Evolutionary conservation across 2,797 vertebrate species (phyloP).

Genomic region (Nasua narica): DNA sequence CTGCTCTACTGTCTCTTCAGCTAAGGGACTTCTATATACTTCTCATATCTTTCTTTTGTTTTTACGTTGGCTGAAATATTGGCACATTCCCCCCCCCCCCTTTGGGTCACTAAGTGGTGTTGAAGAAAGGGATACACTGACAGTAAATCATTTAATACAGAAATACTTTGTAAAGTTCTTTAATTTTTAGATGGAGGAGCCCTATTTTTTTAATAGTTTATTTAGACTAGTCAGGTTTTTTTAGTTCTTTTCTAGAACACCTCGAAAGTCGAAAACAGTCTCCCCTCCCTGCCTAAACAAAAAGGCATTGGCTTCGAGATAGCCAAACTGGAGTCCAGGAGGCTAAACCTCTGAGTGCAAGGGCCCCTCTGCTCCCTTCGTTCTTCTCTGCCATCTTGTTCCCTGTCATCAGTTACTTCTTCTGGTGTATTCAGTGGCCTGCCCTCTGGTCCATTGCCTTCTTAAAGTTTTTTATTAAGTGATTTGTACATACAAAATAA

Average conservation of each 20-base stretch:
- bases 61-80: neutral
- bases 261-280: neutral
- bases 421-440: neutral
- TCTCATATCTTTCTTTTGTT: neutral
- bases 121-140: neutral
- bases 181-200: neutral
- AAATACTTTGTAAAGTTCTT: neutral
- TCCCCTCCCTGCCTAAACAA: accelerated
- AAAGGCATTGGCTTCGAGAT: neutral
- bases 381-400: neutral
- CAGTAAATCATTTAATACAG: neutral
- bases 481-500: neutral
- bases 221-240: neutral
- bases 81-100: neutral
- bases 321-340: neutral
- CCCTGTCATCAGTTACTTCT: neutral
- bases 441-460: neutral
- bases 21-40: neutral
- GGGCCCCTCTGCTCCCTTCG: neutral
- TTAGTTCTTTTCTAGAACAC: neutral
- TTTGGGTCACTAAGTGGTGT: neutral
- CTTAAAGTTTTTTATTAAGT: slow-evolving; percentile 5
- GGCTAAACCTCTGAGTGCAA: neutral
- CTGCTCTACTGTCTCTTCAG: neutral
- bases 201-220: neutral